Conservation (phyloP, 2,888 invertebrate species). For the Eulithis prunata region DNA sequence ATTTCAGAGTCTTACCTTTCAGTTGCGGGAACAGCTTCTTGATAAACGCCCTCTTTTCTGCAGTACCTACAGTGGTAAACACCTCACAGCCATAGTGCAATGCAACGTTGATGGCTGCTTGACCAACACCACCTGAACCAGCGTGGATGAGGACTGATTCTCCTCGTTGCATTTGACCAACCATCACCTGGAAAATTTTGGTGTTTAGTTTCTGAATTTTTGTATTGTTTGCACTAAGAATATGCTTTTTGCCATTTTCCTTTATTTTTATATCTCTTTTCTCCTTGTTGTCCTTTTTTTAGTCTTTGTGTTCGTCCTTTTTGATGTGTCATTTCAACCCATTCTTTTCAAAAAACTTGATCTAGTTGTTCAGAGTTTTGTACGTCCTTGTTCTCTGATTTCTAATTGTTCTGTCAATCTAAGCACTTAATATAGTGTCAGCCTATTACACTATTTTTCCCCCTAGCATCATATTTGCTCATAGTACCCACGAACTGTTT, state of each 20-base stretch:
- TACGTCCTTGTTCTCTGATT: too few relatives aligned
- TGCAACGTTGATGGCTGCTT: conserved; percentile 98
- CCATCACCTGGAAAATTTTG: conserved; percentile 62
- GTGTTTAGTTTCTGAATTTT: not conserved
- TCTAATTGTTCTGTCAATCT: too few relatives aligned
- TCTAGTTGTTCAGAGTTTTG: too few relatives aligned
- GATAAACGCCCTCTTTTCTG: conserved; percentile 94
- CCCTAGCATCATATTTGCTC: too few relatives aligned
- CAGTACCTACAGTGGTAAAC: conserved; percentile 96
- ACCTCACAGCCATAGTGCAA: conserved; percentile 94
- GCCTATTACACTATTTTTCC: too few relatives aligned
- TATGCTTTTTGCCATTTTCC: not conserved
- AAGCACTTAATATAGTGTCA: too few relatives aligned
- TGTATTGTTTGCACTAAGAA: not conserved
- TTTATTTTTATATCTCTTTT: too few relatives aligned
- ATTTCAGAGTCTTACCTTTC: conserved; percentile 69
- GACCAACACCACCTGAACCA: conserved; percentile 98
- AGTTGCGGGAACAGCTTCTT: conserved; percentile 93
- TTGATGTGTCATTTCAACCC: too few relatives aligned
- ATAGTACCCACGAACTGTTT: too few relatives aligned
- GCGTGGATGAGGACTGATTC: conserved; percentile 96
- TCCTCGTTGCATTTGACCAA: conserved; percentile 91
- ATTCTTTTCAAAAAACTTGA: too few relatives aligned
- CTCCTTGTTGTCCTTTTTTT: too few relatives aligned
- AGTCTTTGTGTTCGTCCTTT: too few relatives aligned